These are phyloP conservation scores for Scaptomyza polygonia DNA, from an alignment of 2,888 invertebrate species.

Conservation along the genomic window DNA sequence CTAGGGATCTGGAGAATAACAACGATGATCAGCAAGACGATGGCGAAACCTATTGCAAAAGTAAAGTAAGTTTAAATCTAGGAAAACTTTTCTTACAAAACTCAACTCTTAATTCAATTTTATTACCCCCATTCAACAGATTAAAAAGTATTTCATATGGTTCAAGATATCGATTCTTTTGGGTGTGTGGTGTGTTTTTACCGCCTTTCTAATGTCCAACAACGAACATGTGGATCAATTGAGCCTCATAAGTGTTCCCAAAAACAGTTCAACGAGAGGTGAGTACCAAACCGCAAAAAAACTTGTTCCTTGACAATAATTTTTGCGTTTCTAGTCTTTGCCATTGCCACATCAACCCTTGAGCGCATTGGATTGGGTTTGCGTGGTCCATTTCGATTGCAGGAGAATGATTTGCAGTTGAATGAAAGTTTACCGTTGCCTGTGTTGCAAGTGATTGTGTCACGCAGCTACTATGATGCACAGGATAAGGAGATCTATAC, in stretches of 20 bases:
- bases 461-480: slow-evolving; percentile 73
- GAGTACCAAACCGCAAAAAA: not conserved
- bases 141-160: slow-evolving; percentile 82
- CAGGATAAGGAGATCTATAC: slow-evolving; percentile 61
- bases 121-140: slow-evolving; percentile 38
- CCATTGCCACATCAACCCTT: slow-evolving; percentile 79
- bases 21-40: slow-evolving; percentile 82
- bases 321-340: slow-evolving; percentile 68
- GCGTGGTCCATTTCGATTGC: slow-evolving; percentile 87
- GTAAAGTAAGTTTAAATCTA: slow-evolving; percentile 50
- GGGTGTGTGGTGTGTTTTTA: slow-evolving; percentile 88
- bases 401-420: slow-evolving; percentile 82
- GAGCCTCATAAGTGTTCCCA: slow-evolving; percentile 87
- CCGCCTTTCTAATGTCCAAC: slow-evolving; percentile 88
- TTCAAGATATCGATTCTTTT: slow-evolving; percentile 86
- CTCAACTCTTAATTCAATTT: not conserved
- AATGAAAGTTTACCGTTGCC: slow-evolving; percentile 65
- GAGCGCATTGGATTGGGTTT: slow-evolving; percentile 86
- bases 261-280: slow-evolving; percentile 72
- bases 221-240: slow-evolving; percentile 87
- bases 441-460: slow-evolving; percentile 68
- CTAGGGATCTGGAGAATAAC: slow-evolving; percentile 81
- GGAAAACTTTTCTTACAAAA: not conserved
- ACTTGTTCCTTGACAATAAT: not conserved
- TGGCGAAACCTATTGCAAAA: slow-evolving; percentile 67